phyloP scores from a whole-genome alignment of 2,797 vertebrate species.

The Netta rufina region DNA sequence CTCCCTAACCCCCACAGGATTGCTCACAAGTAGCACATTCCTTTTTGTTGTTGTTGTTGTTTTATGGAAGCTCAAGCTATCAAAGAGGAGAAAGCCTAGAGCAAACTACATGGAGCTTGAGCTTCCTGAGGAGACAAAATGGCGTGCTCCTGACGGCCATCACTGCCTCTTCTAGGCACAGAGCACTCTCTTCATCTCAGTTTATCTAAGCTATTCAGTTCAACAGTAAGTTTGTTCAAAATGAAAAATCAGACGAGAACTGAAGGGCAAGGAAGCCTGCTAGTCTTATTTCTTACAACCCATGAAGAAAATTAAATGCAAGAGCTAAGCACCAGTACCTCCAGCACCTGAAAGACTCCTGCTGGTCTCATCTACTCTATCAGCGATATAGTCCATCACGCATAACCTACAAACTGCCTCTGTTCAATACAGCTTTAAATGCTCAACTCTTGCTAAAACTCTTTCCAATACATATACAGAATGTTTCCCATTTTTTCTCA shows the following conservation, averaged over 20 bases:
- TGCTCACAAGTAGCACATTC: neutral
- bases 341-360: neutral
- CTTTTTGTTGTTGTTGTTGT: neutral
- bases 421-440: neutral
- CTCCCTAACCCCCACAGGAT: neutral
- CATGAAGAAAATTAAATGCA: neutral
- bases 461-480: neutral
- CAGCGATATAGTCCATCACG: neutral
- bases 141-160: accelerated
- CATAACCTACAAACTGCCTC: neutral
- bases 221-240: neutral
- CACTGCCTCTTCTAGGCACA: neutral
- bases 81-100: neutral
- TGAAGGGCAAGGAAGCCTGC: neutral
- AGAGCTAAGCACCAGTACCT: neutral
- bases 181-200: neutral
- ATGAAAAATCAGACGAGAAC: neutral
- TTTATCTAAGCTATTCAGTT: neutral
- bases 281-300: neutral
- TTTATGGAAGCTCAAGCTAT: neutral
- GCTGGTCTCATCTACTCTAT: neutral
- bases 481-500: neutral
- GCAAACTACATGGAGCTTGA: neutral
- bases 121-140: neutral
- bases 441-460: neutral